Base-by-base conservation (phyloP, 2,113 vertebrate species). In the Sceloporus undulatus region DNA sequence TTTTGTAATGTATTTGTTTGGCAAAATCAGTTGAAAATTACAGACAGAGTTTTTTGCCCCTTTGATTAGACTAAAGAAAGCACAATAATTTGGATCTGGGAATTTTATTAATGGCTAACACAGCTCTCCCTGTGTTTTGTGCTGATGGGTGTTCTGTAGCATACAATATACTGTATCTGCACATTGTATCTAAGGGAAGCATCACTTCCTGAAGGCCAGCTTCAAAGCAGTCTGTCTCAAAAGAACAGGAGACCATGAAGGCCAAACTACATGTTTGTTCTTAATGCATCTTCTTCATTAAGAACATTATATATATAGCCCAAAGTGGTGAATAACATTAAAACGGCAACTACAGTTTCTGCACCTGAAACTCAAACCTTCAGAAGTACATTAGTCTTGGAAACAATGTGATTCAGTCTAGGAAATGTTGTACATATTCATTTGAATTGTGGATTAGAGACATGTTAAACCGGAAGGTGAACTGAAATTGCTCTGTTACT, bases 381-480 rank as follows among this genome's bases (percentile, higher is more conserved):
- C 23, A 48, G 1, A 16, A 77, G 42, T 21, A 40, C 18, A 10
- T 66, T 82, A 82, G 25, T 70, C 25, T 52, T 48, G 13, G 11
- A 25, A 83, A 23, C 7, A 25, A n/a, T 48, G 65, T 48, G 81
- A 34, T 21, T 27, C 9, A 82, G 62, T 13, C 16, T 25, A 27
- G 21, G 21, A 70, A 27, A 70, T 70, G 23, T 70, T 68, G 48
- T 68, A 25, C 11, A 9, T 16, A 2, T 19, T 18, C 7, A 25
- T 81, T 81, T 66, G 56, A 82, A 68, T 82, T 40, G 62, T 68
- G 27, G 75, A 85, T 25, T 25, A 59, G 52, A 85, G n/a, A 18
- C 23, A 13, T 73, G 70, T 74, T 75, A 85, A 85, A 75, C 10
- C 38, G 82, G n/a, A 3, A 25, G 40, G 74, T 9, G 21, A 84